Base-by-base conservation (phyloP, 2,113 vertebrate genomes). In the Empidonax traillii region DNA sequence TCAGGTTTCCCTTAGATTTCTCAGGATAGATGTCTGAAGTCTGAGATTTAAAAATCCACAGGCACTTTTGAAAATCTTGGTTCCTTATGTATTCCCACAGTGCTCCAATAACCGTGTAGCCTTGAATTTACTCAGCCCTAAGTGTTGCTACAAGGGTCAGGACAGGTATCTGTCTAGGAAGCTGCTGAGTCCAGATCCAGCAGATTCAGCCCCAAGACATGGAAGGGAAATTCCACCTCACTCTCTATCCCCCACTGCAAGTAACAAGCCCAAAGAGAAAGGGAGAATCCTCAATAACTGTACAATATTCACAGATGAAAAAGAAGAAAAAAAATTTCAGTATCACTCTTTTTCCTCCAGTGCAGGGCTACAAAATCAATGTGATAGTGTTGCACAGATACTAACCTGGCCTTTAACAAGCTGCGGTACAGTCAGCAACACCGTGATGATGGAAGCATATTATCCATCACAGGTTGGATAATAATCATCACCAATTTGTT, bases 381-480 rank as follows among this genome's bases (percentile, higher is more conserved):
- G 25, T 9, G 65, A 73, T 3, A 3, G 0, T 5, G 4, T 59
- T 33, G 28, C 22, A 52, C 0, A 0, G 77, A 23, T 65, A 76
- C 30, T 46, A 61, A 28, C 5, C 14, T 27, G 39, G 35, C 23
- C 23, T 44, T 89, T 59, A 85, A 78, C 35, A 87, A 89, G 22
- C 63, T 53, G 37, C 21, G n/a, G n/a, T 46, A 68, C 37, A 89
- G 56, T 24, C 87, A 96, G 62, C 19, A 62, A 46, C 53, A 73
- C 22, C 44, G 44, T 0, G 0, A 27, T n/a, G 51, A 44, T 0
- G 3, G 52, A 25, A 72, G 56, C 33, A 68, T 12, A 4, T 59
- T 47, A 51, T 41, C 39, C 56, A 79, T 20, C 62, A 22, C 3
- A 59, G 33, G 12, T 39, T 68, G 30, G 28, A 28, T 25, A 68